Evolutionary conservation across 1,140 invertebrate genomes (phyloP).

Genomic region (Ruditapes philippinarum): DNA sequence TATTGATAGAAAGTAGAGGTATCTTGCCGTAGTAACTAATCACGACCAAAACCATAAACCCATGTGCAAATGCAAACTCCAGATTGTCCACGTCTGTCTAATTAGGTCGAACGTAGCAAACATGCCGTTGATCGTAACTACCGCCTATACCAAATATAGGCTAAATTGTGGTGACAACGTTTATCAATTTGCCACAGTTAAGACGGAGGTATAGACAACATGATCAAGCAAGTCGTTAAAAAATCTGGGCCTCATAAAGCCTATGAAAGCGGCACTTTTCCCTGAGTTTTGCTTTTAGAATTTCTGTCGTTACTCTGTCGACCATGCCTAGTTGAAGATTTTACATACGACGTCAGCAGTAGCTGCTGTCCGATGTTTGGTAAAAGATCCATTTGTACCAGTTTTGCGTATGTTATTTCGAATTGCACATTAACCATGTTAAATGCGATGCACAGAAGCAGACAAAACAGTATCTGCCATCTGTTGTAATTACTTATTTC

Average conservation of each 20-base stretch:
- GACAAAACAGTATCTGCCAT: background rate
- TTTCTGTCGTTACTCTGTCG: background rate
- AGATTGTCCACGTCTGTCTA: background rate
- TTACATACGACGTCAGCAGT: background rate
- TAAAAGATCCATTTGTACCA: slow-evolving; percentile 26
- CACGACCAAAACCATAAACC: slow-evolving; percentile 29
- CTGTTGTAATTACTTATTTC: slow-evolving; percentile 14
- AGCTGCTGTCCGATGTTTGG: background rate
- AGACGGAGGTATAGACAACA: slow-evolving; percentile 27
- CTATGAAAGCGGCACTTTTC: slow-evolving; percentile 42
- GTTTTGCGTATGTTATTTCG: slow-evolving; percentile 8
- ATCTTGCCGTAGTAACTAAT: slow-evolving; percentile 15
- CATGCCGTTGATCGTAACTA: slow-evolving; percentile 5
- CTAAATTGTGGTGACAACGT: slow-evolving; percentile 12
- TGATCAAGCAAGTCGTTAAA: slow-evolving; percentile 33
- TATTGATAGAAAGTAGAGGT: background rate
- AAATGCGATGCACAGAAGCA: slow-evolving; percentile 33
- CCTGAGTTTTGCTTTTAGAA: slow-evolving; percentile 35
- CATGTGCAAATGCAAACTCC: slow-evolving; percentile 38
- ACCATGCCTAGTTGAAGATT: slow-evolving; percentile 11
- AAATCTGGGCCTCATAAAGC: slow-evolving; percentile 33
- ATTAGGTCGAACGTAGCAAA: background rate
- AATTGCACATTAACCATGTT: slow-evolving; percentile 32
- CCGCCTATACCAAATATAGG: slow-evolving; percentile 31
- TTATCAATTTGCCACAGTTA: slow-evolving; percentile 45